phyloP scores from a whole-genome alignment of 1,140 invertebrate genomes.

The Eueides isabella region DNA sequence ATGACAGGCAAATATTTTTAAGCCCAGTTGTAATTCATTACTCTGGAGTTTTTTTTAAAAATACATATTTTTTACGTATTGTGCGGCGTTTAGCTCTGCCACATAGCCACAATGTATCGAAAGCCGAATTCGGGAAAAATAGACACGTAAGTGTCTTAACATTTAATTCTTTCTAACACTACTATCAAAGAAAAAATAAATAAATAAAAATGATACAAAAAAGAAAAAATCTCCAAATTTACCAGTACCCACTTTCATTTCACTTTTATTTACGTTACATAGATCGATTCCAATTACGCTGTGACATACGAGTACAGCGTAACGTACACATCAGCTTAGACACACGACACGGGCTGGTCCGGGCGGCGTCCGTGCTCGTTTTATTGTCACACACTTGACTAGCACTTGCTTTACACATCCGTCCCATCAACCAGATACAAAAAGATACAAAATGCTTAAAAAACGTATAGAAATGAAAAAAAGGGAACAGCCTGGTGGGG shows the following conservation, averaged over 20 bases:
- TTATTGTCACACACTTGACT: not conserved
- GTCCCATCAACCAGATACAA: conserved; percentile 7
- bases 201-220: not conserved
- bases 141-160: too few species aligned
- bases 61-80: too few species aligned
- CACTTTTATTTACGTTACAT: not conserved
- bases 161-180: too few species aligned
- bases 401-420: not conserved
- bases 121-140: too few species aligned
- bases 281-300: conserved; percentile 4
- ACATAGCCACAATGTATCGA: too few species aligned
- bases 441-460: not conserved
- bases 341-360: not conserved
- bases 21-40: too few species aligned
- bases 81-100: too few species aligned
- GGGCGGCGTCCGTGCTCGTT: not conserved
- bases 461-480: not conserved
- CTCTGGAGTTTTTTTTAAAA: too few species aligned
- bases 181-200: too few species aligned
- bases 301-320: not conserved
- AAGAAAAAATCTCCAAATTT: not conserved
- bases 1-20: too few species aligned
- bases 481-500: not conserved
- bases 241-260: not conserved
- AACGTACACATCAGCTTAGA: not conserved